Conservation (phyloP, 2,888 invertebrate genomes). For the Pycnomerus fuliginosus region DNA sequence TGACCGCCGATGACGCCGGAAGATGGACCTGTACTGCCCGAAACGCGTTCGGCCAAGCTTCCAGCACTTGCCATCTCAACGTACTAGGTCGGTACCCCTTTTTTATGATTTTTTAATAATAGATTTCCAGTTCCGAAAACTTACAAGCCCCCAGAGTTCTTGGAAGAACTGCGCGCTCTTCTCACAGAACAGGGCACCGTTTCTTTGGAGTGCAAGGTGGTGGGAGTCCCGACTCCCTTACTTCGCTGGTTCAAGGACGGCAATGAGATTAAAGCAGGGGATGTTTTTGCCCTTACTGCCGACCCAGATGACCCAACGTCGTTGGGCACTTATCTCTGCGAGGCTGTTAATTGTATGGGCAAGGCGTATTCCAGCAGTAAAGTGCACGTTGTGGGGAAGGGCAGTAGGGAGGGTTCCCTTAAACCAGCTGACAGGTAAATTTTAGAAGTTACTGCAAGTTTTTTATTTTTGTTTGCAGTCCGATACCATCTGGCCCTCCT, state of each 20-base stretch:
- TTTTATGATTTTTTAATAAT: neutral
- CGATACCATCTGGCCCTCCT: constrained; percentile 66
- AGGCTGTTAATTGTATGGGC: constrained; percentile 88
- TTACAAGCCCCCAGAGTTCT: constrained; percentile 84
- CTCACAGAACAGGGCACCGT: constrained; percentile 87
- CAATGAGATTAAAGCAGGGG: constrained; percentile 84
- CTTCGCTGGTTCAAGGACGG: constrained; percentile 79
- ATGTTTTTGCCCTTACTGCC: constrained; percentile 83
- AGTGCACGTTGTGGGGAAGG: constrained; percentile 76
- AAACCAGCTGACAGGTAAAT: constrained; percentile 67
- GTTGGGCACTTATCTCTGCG: constrained; percentile 83
- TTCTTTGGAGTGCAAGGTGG: constrained; percentile 86
- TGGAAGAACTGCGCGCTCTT: constrained; percentile 78
- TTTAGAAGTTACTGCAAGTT: neutral
- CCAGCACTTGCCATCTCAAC: constrained; percentile 74
- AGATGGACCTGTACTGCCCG: constrained; percentile 84
- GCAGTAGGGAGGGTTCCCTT: constrained; percentile 69
- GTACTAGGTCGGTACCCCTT: constrained; percentile 62
- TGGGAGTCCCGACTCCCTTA: constrained; percentile 80
- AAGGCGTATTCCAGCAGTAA: constrained; percentile 79
- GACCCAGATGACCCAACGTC: constrained; percentile 83
- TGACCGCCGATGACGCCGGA: constrained; percentile 79
- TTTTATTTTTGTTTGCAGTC: constrained; percentile 39
- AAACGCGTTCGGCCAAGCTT: constrained; percentile 72
- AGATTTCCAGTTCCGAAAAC: constrained; percentile 73